Percentiles rank a stretch among this genome's conserved stretches.
Conservation (phyloP, 2,113 vertebrate species). For the Rhizomys pruinosus region DNA sequence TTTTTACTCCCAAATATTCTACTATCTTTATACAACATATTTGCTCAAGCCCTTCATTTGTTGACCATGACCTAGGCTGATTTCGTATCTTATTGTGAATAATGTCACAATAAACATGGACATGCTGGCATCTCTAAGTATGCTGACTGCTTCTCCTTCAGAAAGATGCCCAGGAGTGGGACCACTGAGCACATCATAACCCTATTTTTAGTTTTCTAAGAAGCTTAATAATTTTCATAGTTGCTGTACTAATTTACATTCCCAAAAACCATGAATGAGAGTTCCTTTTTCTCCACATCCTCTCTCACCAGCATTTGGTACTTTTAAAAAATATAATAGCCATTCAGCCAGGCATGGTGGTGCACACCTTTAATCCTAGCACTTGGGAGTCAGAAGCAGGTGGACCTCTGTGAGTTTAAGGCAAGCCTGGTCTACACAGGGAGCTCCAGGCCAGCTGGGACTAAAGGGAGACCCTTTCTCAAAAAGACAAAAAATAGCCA, state of each 20-base stretch:
- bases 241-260: not conserved
- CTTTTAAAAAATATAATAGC: no score
- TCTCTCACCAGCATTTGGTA: not conserved
- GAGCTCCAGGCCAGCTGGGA: no score
- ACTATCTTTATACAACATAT: not conserved
- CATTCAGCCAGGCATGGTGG: no score
- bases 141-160: not conserved
- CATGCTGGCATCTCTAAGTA: not conserved
- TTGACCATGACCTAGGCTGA: not conserved
- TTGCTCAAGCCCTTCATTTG: not conserved
- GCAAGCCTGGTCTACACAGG: no score
- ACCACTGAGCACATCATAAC: not conserved
- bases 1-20: not conserved
- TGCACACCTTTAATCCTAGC: no score
- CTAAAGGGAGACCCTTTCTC: no score
- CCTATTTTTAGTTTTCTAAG: slow-evolving; percentile 8
- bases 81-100: not conserved
- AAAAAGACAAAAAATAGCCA: no score
- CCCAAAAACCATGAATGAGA: not conserved
- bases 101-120: not conserved
- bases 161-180: not conserved
- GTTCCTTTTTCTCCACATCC: not conserved
- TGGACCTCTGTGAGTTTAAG: no score
- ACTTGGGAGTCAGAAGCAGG: no score
- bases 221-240: not conserved